Base-by-base conservation (phyloP, 2,888 invertebrate genomes). In the Junonia oenone region DNA sequence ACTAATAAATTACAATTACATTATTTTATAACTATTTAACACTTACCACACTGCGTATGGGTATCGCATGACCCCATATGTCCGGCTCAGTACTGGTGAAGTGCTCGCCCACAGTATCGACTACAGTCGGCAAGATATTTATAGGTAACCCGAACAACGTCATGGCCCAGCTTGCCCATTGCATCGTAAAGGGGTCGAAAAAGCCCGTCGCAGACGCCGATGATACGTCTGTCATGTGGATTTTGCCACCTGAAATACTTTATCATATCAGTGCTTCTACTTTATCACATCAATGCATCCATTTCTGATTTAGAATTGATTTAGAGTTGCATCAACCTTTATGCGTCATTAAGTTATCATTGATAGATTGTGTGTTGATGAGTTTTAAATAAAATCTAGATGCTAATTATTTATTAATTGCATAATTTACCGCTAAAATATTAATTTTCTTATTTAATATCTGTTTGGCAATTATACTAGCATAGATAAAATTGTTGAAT, bases 131-230 rank as follows among this genome's bases (percentile, higher is more conserved):
- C 52, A 99, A 88, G 40, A 98, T 93, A 2, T 87, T 81, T 4
- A 88, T 77, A 14, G 98, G 95, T 69, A 98, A 93, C 56, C 93
- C 92, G 67, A 98, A 92, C 29, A 97, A 73, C 13, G 88, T 83
- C 64, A 94, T 91, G 8, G 94, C 93, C 91, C 93, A 93, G 6
- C 85, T 87, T 0, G 96, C 95, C 98, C 98, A 99, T 61, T 93
- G 89, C 88, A 96, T 91, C 60, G 94, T 93, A 78, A 97, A 99
- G 0, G 98, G 98, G 81, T 99, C 99, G 78, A 93, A 99, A 68
- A 99, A 92, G 1, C 98, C 99, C 0, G 98, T 98, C 1, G 97
- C 95, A 31, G 97, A 96, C 0, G 97, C 97, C 66, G 95, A 96
- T 0, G 97, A 96, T n/a, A 95, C 93, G 74, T 99, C 99, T 0